A percentile compares a stretch with the other conserved stretches of the same genome.
Evolutionary conservation across 2,113 vertebrate species (phyloP).

Genomic region (Hemibagrus wyckioides): DNA sequence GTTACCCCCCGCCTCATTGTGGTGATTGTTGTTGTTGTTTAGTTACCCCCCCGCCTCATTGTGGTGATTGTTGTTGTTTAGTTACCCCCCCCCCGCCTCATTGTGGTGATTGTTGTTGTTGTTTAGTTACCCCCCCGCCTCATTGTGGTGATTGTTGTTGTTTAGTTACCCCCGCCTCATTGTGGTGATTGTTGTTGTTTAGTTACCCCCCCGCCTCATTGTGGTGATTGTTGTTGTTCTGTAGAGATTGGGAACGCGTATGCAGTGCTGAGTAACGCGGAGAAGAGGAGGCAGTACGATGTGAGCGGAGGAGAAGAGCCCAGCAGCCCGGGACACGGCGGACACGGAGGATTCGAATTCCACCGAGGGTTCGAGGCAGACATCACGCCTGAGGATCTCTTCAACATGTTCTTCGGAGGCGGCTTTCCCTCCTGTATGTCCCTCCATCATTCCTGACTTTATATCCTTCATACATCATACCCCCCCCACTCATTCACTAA

Average conservation of each 20-base stretch:
- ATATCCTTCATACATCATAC: neutral
- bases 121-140: slow-evolving; percentile 66
- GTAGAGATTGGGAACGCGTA: slow-evolving; percentile 96
- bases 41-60: slow-evolving; percentile 61
- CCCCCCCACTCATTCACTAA: too few relatives aligned
- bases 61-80: neutral
- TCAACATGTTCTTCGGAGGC: slow-evolving; percentile 98
- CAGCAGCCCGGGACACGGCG: slow-evolving; percentile 76
- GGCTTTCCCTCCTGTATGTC: slow-evolving; percentile 90
- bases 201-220: neutral
- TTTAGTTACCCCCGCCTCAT: neutral
- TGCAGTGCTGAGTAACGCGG: slow-evolving; percentile 91
- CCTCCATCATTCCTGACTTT: too few relatives aligned
- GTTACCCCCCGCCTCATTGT: slow-evolving; percentile 49
- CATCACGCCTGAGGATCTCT: slow-evolving; percentile 96
- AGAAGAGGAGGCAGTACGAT: slow-evolving; percentile 94
- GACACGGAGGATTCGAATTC: slow-evolving; percentile 89
- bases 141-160: neutral
- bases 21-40: slow-evolving; percentile 45
- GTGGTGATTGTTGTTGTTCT: slow-evolving; percentile 28
- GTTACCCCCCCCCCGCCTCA: neutral
- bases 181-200: neutral
- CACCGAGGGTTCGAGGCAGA: slow-evolving; percentile 93
- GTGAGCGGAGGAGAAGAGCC: slow-evolving; percentile 87
- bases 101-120: neutral